phyloP scores from a whole-genome alignment of 2,113 vertebrate species.

The Mystacornis crossleyi region DNA sequence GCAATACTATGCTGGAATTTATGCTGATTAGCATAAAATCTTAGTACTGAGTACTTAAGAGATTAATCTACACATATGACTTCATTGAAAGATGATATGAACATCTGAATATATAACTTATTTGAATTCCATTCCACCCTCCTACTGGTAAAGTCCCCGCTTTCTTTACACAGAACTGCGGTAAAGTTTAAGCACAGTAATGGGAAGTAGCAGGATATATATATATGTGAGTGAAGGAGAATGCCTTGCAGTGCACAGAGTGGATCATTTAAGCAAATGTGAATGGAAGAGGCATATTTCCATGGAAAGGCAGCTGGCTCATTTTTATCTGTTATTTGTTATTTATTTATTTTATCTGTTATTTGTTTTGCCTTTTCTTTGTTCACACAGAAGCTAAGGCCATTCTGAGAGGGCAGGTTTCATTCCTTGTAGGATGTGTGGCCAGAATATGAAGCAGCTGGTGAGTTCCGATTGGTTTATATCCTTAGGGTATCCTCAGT shows the following conservation, averaged over 20 bases:
- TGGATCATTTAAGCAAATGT: background rate
- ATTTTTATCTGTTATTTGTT: conserved; percentile 5
- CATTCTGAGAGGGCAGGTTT: background rate
- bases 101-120: background rate
- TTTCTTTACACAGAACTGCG: background rate
- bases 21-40: conserved; percentile 15
- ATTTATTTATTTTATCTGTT: too few relatives aligned
- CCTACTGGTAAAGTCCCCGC: background rate
- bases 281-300: background rate
- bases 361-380: background rate
- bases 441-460: background rate
- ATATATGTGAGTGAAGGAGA: rapidly evolving
- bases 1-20: background rate
- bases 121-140: background rate
- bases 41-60: background rate
- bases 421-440: background rate
- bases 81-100: background rate
- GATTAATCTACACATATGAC: background rate
- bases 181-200: background rate
- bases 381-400: background rate
- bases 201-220: background rate
- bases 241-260: background rate
- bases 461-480: background rate
- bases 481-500: background rate
- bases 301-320: background rate